Conservation (phyloP, 2,888 invertebrate genomes). For the Rotaria magnacalcarata region DNA sequence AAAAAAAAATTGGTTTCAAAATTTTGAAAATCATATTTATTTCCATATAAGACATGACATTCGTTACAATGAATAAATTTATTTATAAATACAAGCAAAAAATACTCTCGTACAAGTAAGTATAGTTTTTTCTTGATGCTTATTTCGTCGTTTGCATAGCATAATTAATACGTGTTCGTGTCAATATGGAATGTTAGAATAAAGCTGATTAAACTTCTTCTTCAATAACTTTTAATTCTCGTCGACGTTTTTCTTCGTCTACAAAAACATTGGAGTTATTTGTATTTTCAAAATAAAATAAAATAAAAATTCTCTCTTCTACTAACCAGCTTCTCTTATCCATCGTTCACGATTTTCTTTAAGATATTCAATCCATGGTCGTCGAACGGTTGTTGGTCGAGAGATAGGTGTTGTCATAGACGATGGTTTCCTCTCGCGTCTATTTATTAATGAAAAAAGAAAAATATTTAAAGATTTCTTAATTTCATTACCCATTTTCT, state of each 20-base stretch:
- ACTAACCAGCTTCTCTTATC: not conserved
- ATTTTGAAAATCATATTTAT: too few relatives aligned
- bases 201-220: not conserved
- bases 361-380: constrained; percentile 19
- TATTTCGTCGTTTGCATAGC: not conserved
- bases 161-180: not conserved
- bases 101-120: too few relatives aligned
- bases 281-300: not conserved
- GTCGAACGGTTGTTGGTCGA: not conserved
- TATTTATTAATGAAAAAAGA: not conserved
- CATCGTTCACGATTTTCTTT: constrained; percentile 23
- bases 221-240: constrained; percentile 17
- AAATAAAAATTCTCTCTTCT: not conserved
- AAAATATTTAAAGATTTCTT: too few relatives aligned
- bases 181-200: not conserved
- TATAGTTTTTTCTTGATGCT: not conserved
- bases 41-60: too few relatives aligned
- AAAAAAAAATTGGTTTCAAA: too few relatives aligned
- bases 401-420: not conserved
- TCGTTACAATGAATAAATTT: too few relatives aligned
- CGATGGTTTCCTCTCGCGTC: constrained; percentile 5
- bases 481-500: not conserved
- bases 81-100: too few relatives aligned
- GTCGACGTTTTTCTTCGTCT: constrained; percentile 12
- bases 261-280: not conserved